A percentile compares a stretch with the other conserved stretches of the same genome.
Conservation (phyloP, 1,140 invertebrate genomes). For the Bombus confusus region DNA sequence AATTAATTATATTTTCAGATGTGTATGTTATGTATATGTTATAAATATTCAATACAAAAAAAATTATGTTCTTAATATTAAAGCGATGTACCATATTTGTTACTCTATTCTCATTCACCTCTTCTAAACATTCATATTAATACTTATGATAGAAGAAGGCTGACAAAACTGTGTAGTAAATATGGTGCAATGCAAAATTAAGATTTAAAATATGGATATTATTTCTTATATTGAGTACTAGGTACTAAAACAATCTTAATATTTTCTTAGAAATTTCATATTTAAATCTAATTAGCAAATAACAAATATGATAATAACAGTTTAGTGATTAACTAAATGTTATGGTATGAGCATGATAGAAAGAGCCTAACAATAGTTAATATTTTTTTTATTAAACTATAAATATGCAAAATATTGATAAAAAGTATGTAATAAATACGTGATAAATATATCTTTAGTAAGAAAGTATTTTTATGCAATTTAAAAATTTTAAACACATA, state of each 20-base stretch:
- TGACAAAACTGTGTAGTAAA: constrained; percentile 33
- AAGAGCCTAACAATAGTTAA: background rate
- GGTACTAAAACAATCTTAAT: background rate
- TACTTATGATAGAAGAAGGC: background rate
- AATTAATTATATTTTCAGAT: background rate
- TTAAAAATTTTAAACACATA: background rate
- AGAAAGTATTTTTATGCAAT: background rate
- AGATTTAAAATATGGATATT: constrained; percentile 14
- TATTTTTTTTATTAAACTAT: constrained; percentile 9
- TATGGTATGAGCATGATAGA: background rate
- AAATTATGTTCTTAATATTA: background rate
- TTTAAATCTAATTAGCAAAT: background rate
- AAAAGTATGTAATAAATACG: constrained; percentile 5
- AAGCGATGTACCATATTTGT: constrained; percentile 27
- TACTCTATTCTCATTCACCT: constrained; percentile 8
- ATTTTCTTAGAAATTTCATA: background rate
- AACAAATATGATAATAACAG: background rate
- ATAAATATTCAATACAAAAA: constrained; percentile 1
- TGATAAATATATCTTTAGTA: constrained; percentile 19
- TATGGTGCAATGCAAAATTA: constrained; percentile 19
- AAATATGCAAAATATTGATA: constrained; percentile 22
- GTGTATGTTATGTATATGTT: background rate
- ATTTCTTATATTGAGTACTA: background rate
- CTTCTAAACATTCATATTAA: background rate
- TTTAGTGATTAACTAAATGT: background rate